These are phyloP conservation scores for Dasyornis broadbenti DNA, from an alignment of 2,113 vertebrate genomes.

Conservation along the genomic window DNA sequence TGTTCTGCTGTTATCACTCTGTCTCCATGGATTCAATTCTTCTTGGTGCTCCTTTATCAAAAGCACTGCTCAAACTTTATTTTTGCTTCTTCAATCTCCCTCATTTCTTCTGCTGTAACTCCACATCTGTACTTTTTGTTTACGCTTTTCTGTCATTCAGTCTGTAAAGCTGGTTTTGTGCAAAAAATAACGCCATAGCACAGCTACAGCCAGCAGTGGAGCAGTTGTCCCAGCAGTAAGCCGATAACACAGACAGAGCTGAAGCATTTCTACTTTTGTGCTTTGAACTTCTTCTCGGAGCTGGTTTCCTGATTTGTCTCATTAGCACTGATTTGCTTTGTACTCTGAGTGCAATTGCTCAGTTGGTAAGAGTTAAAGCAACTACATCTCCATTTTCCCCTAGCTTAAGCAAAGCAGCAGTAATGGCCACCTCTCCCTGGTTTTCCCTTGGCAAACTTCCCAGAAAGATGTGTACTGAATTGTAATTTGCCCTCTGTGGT, in stretches of 20 bases:
- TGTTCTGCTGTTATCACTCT: neutral
- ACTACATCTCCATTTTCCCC: neutral
- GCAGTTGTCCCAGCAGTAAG: neutral
- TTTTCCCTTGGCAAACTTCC: conserved; percentile 18
- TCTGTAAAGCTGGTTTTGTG: neutral
- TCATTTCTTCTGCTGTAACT: neutral
- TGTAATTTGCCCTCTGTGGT: neutral
- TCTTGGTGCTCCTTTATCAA: neutral
- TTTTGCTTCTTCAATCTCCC: neutral
- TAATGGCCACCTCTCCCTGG: neutral
- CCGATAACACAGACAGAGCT: neutral
- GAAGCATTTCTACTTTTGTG: neutral
- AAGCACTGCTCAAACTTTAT: neutral
- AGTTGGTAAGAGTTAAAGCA: neutral
- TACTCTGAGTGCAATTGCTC: neutral
- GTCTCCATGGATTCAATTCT: neutral
- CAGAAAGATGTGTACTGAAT: conserved; percentile 5
- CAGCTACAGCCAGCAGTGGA: neutral
- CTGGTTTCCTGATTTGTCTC: neutral
- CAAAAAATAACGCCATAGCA: neutral
- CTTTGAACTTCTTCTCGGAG: neutral
- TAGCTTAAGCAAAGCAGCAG: neutral
- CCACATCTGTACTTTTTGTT: neutral
- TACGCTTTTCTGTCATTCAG: neutral
- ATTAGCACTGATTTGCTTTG: neutral